A percentile compares a stretch with the other conserved stretches of the same genome.
phyloP scores from a whole-genome alignment of 2,113 vertebrate genomes.

The Psilopsiagon aurifrons region DNA sequence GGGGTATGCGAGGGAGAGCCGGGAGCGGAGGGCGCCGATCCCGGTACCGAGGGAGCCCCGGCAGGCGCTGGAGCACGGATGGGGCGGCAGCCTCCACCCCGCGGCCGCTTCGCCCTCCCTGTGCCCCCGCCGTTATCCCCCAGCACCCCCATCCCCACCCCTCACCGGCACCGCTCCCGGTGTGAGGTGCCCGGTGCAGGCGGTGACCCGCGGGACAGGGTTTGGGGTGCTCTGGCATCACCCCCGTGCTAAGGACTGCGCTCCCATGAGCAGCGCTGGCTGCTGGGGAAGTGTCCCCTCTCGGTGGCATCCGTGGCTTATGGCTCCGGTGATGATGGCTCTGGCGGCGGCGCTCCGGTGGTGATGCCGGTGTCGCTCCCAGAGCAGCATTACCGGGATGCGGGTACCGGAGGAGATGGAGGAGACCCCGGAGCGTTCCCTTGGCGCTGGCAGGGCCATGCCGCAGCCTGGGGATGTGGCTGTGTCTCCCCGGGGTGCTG shows the following conservation, averaged over 20 bases:
- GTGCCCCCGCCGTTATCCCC: not conserved
- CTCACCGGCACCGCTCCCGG: not conserved
- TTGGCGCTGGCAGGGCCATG: not conserved
- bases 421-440: not conserved
- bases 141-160: not conserved
- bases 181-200: not conserved
- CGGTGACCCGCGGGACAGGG: not conserved
- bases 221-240: not conserved
- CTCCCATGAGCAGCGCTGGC: not conserved
- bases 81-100: too few species aligned
- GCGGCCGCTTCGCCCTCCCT: not conserved
- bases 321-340: not conserved
- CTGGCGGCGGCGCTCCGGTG: not conserved
- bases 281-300: not conserved
- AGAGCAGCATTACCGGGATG: not conserved
- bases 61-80: not conserved
- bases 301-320: not conserved
- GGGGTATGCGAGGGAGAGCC: not conserved
- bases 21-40: too few species aligned
- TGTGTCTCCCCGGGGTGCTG: not conserved
- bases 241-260: not conserved
- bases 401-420: not conserved
- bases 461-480: not conserved
- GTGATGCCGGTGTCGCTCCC: not conserved
- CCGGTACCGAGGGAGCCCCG: too few species aligned